Evolutionary conservation across 2,113 vertebrate genomes (phyloP).

Genomic region (Zosterops japonicus): DNA sequence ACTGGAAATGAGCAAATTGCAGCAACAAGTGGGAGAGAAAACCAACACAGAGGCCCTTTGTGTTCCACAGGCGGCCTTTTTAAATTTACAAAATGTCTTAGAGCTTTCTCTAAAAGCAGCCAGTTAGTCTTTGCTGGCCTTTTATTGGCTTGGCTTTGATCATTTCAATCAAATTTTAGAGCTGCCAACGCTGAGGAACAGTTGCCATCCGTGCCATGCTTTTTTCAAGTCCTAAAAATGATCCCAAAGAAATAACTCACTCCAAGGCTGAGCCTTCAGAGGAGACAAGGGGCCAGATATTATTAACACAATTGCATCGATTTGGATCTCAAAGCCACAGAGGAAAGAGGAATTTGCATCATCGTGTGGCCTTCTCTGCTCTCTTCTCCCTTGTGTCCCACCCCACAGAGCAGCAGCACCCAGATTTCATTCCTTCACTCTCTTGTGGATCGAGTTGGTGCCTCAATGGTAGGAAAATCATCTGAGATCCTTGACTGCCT

Average conservation of each 20-base stretch:
- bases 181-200: background rate
- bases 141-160: constrained; percentile 7
- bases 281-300: background rate
- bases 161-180: background rate
- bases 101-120: background rate
- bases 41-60: background rate
- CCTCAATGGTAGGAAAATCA: background rate
- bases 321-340: background rate
- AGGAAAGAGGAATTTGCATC: background rate
- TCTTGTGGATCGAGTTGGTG: background rate
- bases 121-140: background rate
- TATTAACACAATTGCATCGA: background rate
- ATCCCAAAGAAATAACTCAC: background rate
- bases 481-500: background rate
- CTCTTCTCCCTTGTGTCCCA: background rate
- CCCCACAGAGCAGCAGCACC: background rate
- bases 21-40: constrained; percentile 14
- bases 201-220: background rate
- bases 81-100: constrained; percentile 13
- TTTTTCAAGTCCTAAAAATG: background rate
- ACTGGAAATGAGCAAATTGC: constrained; percentile 12
- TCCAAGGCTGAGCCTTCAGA: background rate
- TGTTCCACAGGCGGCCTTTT: background rate
- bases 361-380: background rate
- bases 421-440: background rate